A percentile compares a stretch with the other conserved stretches of the same genome.
These are phyloP conservation scores for Etheostoma spectabile DNA, from an alignment of 2,113 vertebrate species.

Conservation along the genomic window DNA sequence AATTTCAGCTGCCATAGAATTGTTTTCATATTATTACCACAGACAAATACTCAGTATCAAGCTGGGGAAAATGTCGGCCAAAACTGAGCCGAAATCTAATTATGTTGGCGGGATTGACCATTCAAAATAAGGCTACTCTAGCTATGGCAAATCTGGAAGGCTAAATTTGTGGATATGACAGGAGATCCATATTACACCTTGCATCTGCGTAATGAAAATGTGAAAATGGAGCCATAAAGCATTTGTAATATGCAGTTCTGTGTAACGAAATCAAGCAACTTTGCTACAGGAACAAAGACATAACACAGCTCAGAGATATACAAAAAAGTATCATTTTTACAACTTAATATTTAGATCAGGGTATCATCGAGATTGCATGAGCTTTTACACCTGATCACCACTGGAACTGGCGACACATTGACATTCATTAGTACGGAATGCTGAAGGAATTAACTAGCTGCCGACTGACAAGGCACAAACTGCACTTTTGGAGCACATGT, in stretches of 20 bases:
- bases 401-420: conserved; percentile 41
- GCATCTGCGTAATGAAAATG: conserved; percentile 79
- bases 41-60: conserved; percentile 74
- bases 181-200: conserved; percentile 75
- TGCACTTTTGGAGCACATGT: neutral
- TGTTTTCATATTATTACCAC: conserved; percentile 77
- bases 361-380: conserved; percentile 56
- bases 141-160: conserved; percentile 67
- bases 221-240: conserved; percentile 82
- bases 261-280: conserved; percentile 58
- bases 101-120: conserved; percentile 68
- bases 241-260: conserved; percentile 75
- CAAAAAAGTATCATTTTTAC: neutral
- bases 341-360: conserved; percentile 23
- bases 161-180: conserved; percentile 61
- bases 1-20: conserved; percentile 74
- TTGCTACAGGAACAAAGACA: conserved; percentile 28
- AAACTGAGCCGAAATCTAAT: conserved; percentile 71
- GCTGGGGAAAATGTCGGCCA: conserved; percentile 62
- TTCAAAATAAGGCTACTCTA: conserved; percentile 74
- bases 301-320: conserved; percentile 2
- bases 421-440: conserved; percentile 64
- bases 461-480: conserved; percentile 44
- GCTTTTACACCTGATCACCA: conserved; percentile 62
- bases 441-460: conserved; percentile 65